phyloP scores from a whole-genome alignment of 2,888 invertebrate genomes.

The Tiphia femorata region DNA sequence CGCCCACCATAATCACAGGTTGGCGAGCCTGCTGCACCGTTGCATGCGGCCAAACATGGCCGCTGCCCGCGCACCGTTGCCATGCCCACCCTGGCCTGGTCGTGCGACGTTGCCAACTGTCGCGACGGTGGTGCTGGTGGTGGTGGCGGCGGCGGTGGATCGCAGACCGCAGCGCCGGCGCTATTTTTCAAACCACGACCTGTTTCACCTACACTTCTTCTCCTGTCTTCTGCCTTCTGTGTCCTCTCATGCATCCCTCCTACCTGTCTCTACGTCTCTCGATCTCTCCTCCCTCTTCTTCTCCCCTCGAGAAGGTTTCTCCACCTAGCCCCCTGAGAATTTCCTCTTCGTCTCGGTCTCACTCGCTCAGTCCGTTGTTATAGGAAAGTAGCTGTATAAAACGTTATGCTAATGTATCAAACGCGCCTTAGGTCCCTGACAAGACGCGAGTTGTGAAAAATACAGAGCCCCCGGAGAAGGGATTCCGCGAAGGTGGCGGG shows the following conservation, averaged over 20 bases:
- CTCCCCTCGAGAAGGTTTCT: slow-evolving; percentile 1
- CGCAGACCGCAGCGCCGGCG: slow-evolving; percentile 6
- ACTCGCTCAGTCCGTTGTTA: slow-evolving; percentile 26
- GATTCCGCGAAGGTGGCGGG: slow-evolving; percentile 7
- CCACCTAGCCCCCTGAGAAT: no score
- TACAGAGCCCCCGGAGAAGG: slow-evolving; percentile 10
- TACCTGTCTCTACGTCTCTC: not conserved
- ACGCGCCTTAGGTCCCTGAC: slow-evolving; percentile 19
- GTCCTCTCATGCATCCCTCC: not conserved
- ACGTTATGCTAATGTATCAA: slow-evolving; percentile 53
- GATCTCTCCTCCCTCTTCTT: slow-evolving; percentile 11
- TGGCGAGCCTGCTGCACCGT: slow-evolving; percentile 49
- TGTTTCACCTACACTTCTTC: not conserved
- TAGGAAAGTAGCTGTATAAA: slow-evolving; percentile 43
- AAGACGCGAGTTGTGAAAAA: slow-evolving; percentile 31
- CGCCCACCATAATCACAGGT: slow-evolving; percentile 66
- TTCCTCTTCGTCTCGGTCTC: slow-evolving; percentile 8
- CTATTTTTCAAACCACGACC: not conserved
- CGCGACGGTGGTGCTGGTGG: no score
- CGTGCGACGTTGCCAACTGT: slow-evolving; percentile 20
- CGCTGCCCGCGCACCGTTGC: slow-evolving; percentile 42
- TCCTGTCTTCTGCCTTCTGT: not conserved
- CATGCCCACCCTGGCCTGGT: slow-evolving; percentile 28
- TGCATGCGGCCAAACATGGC: slow-evolving; percentile 63
- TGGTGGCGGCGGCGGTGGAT: no score